Base-by-base conservation (phyloP, 2,888 invertebrate genomes). In the Leptinotarsa tumamoca region DNA sequence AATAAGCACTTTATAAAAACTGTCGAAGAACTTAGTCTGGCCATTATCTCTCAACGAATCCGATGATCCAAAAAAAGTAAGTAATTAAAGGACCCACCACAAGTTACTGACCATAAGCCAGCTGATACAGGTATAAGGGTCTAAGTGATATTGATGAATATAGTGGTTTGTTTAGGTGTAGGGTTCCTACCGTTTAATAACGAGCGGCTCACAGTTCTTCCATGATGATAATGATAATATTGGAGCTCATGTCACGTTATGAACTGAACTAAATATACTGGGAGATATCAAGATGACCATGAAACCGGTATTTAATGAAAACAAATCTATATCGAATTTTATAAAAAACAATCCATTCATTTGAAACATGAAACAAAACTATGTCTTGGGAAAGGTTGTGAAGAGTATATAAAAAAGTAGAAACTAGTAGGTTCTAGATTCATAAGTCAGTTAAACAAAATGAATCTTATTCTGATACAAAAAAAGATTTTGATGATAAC, bases 31-130 rank as follows among this genome's bases (percentile, higher is more conserved):
- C 23, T 54, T 70, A 50, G 54, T 27, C 33, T 63, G 58, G 43
- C 33, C 58, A 61, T 63, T 73, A 76, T 72, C 71, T 63, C 33
- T 67, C 51, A 67, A 50, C 15, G 51, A 56, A 74, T 73, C 73
- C 50, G 63, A 15, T 61, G 71, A 71, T 52, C 63, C 15, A 49
- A 33, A 56, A 33, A 70, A 70, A 71, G 50, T 23, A 7, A 10
- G 49, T 61, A 43, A 71, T 67, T 67, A 67, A 68, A 68, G 27
- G 68, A 68, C 68, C 68, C 23, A 68, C 68, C 52, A 51, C 52
- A 68, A 51, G 27, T 17, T 15, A 68, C 50, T 27, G 68, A 5
- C 52, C 27, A 68, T 52, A 54, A 33, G 50, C 68, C 68, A 68
- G 51, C 21, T 68, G 68, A 68, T 68, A 68, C 63, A 63, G 63